A percentile compares a stretch with the other conserved stretches of the same genome.
phyloP scores from a whole-genome alignment of 2,797 vertebrate genomes.

The Myoxocephalus aenaeus region DNA sequence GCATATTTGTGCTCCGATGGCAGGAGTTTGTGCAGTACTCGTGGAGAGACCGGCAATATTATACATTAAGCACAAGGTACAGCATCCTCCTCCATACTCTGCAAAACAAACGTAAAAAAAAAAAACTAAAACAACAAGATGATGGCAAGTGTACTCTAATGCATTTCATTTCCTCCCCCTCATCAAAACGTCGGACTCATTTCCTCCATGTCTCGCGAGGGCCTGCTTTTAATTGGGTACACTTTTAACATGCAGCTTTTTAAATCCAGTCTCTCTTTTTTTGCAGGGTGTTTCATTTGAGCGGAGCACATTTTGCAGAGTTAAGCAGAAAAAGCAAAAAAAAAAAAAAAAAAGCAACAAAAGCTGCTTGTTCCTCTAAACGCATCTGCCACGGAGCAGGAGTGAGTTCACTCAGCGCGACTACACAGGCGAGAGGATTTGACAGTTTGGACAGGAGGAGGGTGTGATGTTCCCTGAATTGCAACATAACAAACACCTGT shows the following conservation, averaged over 20 bases:
- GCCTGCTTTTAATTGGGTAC: slow-evolving; percentile 66
- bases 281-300: slow-evolving; percentile 53
- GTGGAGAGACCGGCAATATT: not conserved
- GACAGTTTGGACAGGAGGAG: slow-evolving; percentile 60
- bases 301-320: slow-evolving; percentile 60
- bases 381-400: slow-evolving; percentile 46
- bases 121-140: not conserved
- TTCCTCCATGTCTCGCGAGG: slow-evolving; percentile 50
- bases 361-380: slow-evolving; percentile 76
- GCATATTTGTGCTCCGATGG: slow-evolving; percentile 21
- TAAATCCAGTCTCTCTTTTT: slow-evolving; percentile 43
- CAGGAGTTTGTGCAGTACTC: not conserved
- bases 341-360: slow-evolving; percentile 55
- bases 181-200: slow-evolving; percentile 49
- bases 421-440: slow-evolving; percentile 31
- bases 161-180: slow-evolving; percentile 3
- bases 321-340: slow-evolving; percentile 77
- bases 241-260: slow-evolving; percentile 68
- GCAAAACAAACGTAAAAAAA: not conserved
- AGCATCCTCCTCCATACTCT: not conserved
- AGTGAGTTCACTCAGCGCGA: slow-evolving; percentile 46
- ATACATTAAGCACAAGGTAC: slow-evolving; percentile 4
- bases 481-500: slow-evolving; percentile 58
- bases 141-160: slow-evolving; percentile 19
- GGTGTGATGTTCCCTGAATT: slow-evolving; percentile 37